Evolutionary conservation across 2,797 vertebrate genomes (phyloP).

Genomic region (Thripadectes ignobilis): DNA sequence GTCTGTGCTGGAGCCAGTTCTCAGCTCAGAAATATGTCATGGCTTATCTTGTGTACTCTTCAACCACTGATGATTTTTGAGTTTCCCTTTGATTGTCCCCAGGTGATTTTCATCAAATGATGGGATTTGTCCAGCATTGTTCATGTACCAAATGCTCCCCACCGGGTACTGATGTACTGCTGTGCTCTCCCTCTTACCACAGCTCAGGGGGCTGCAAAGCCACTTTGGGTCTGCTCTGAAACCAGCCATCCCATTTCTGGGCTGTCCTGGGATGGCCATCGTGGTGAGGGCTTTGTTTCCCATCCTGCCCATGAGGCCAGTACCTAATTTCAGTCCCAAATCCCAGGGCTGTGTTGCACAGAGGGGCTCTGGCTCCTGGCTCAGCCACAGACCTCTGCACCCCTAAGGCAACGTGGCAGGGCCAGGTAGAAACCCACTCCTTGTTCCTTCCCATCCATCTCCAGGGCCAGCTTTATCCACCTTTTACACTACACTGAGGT

Average conservation of each 20-base stretch:
- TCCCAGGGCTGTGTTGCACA: rapidly evolving
- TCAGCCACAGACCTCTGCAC: not conserved
- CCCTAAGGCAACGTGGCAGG: not conserved
- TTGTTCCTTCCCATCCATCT: not conserved
- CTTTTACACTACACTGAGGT: not conserved
- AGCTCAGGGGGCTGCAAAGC: not conserved
- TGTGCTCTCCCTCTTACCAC: not conserved
- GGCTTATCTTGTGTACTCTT: not conserved
- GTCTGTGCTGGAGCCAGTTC: not conserved
- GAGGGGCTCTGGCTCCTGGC: not conserved
- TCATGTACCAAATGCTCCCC: not conserved
- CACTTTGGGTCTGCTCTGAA: not conserved
- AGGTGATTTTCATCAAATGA: not conserved
- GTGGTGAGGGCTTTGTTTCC: not conserved
- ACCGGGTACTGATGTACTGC: rapidly evolving
- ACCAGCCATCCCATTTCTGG: not conserved
- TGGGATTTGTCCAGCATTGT: not conserved
- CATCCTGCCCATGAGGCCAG: not conserved
- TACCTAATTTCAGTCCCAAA: not conserved
- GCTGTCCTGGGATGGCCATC: not conserved
- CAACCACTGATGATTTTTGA: not conserved
- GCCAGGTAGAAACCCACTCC: not conserved
- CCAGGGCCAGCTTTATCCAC: not conserved
- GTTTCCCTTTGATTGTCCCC: not conserved
- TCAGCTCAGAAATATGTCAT: not conserved